Base-by-base conservation (phyloP, 1,140 invertebrate species). In the Drosophila nigrodunni region DNA sequence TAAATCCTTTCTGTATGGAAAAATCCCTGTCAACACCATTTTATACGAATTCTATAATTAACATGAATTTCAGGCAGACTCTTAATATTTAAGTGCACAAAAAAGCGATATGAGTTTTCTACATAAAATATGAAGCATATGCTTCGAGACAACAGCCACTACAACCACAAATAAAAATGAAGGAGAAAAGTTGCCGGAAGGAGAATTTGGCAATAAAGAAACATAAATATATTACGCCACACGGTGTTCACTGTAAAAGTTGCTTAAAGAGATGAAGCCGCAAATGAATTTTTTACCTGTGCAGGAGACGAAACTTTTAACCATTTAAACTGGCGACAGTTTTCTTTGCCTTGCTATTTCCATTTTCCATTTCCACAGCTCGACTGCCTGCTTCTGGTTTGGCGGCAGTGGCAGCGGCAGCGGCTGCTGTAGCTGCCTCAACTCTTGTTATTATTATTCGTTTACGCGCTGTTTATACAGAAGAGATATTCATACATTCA, bases 381-480 rank as follows among this genome's bases (percentile, higher is more conserved):
- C 25, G 25, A 3, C 25, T 25, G 60, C 35, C 43, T 58, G 47
- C 15, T 68, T 57, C 44, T 55, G 30, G n/a, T 35, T 1, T 41
- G 47, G 21, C 15, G 15, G 15, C 15, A 15, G 15, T 15, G 15
- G 15, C 15, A 15, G 15, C 21, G 9, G 35, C 37, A 35, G 10
- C 62, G 58, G 35, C n/a, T 50, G 39, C 37, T 30, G 47, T 25
- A 37, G 37, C 54, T 71, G 71, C 65, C 58, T 67, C 47, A 18
- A 39, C 68, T 64, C 79, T 79, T 88, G 72, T 87, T 87, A 88
- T 87, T 87, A 88, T 87, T 87, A 87, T 87, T 88, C 83, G 80
- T 83, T 87, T 87, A 87, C 83, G 81, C 82, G 81, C 82, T 87
- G 82, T 87, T 87, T 87, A 87, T 87, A 88, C 83, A 77, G 50